Evolutionary conservation across 2,797 vertebrate species (phyloP), one percentile per base, ranked within the genome.

Genomic region (Halcyon badia): DNA sequence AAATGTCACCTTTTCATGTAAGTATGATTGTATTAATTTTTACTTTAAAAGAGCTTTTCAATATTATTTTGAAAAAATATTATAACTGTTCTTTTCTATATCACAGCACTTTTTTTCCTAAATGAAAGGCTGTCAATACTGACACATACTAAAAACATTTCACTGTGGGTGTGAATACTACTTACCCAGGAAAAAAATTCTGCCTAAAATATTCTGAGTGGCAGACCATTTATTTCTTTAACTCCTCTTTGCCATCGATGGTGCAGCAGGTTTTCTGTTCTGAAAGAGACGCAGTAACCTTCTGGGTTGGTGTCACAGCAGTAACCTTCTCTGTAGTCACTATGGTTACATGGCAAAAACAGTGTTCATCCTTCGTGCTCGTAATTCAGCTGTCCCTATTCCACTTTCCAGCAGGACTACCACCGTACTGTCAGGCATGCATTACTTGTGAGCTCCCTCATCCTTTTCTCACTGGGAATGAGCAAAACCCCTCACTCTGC

Each of bases 181-280:
- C 26, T 71, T 77, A 75, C 22, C 17, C 6, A 57, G 44, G 64
- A 52, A 91, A 81, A 77, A 16, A 14, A 44, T 30, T 71, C 9
- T n/a, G 25, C 64, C 89, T 85, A 56, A 85, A 93, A 48, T 49
- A 37, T 90, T 89, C 83, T 69, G 41, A 76, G 48, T 69, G 66
- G 66, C 37, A 71, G 57, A 64, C 7, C 21, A 14, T 81, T 80
- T 86, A 65, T 35, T 57, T 71, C 49, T 83, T 82, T 60, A 48
- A 16, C n/a, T 71, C 18, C 25, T 71, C 41, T 80, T 69, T 88
- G 33, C 13, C 37, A 28, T 6, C 0, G 0, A 19, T 22, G 21
- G 5, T 20, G 42, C 46, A 88, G 21, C 35, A 88, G 51, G n/a
- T 85, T 89, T 89, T 80, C 60, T 72, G n/a, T 49, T 83, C 58